Conservation (phyloP, 2,797 vertebrate genomes). For the Euthynnus affinis region DNA sequence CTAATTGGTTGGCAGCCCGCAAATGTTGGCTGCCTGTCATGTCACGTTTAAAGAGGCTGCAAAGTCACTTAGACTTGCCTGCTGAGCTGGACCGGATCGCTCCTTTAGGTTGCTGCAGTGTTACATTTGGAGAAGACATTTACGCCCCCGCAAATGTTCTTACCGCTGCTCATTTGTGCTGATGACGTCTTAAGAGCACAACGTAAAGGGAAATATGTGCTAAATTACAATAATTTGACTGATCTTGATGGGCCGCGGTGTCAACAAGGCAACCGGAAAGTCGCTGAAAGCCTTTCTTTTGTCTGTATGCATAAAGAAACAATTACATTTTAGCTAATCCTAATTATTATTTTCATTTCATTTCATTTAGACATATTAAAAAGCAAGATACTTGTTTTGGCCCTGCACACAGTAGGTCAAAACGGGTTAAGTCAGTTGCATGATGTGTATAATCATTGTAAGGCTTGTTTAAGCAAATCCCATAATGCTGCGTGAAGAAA, state of each 20-base stretch:
- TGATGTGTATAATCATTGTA: conserved; percentile 6
- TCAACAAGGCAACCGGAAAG: neutral
- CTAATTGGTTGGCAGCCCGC: conserved; percentile 45
- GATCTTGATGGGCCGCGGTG: conserved; percentile 24
- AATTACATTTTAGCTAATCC: conserved; percentile 12
- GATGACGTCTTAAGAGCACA: conserved; percentile 29
- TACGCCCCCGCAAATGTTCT: conserved; percentile 2
- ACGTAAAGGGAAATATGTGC: conserved; percentile 46
- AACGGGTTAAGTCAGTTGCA: conserved; percentile 4
- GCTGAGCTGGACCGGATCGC: conserved; percentile 18
- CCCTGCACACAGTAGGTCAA: conserved; percentile 14
- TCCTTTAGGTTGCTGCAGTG: conserved; percentile 1
- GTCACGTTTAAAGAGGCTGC: conserved; percentile 48
- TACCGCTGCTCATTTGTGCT: conserved; percentile 28
- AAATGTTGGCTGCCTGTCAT: conserved; percentile 41
- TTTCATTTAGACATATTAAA: neutral
- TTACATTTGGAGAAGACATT: conserved; percentile 27
- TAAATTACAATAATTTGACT: conserved; percentile 35
- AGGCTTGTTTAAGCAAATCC: conserved; percentile 36
- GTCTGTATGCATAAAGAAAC: conserved; percentile 10
- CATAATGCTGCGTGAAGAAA: neutral
- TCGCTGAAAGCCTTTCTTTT: conserved; percentile 12
- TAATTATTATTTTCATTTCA: conserved; percentile 10
- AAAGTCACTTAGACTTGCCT: conserved; percentile 8
- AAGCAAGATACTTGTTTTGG: conserved; percentile 19